Percentiles rank a stretch among this genome's conserved stretches.
These are phyloP conservation scores for Tachina fera DNA, from an alignment of 2,888 invertebrate species.

Conservation along the genomic window DNA sequence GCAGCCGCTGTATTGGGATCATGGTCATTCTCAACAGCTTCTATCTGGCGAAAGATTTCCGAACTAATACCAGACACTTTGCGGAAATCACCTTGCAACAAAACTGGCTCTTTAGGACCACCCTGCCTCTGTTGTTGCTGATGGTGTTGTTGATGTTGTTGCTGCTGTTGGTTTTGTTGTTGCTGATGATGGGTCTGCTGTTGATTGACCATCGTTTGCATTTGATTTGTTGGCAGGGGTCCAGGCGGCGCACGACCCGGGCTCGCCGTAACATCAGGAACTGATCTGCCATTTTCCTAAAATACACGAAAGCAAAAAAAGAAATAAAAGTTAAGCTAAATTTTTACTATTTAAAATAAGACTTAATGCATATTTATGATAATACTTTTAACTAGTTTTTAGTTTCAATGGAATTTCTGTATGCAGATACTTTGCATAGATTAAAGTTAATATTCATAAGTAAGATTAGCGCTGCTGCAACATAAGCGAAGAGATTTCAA, in stretches of 20 bases:
- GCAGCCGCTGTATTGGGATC: constrained; percentile 96
- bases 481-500: constrained; percentile 5
- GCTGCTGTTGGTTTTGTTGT: constrained; percentile 84
- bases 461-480: constrained; percentile 50
- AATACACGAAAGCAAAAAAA: constrained; percentile 70
- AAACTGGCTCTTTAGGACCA: constrained; percentile 86
- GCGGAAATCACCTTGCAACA: constrained; percentile 96
- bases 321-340: neutral
- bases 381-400: constrained; percentile 51
- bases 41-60: constrained; percentile 98
- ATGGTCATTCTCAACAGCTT: constrained; percentile 97
- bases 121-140: constrained; percentile 82
- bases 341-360: neutral
- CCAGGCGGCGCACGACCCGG: constrained; percentile 92
- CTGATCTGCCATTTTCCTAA: constrained; percentile 95
- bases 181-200: constrained; percentile 78
- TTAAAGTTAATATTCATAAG: constrained; percentile 64
- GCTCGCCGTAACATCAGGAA: constrained; percentile 95
- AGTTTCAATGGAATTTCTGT: constrained; percentile 48
- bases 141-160: constrained; percentile 81
- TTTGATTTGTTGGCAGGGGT: constrained; percentile 85
- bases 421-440: constrained; percentile 61
- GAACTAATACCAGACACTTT: constrained; percentile 98
- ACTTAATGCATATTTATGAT: constrained; percentile 47
- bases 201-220: constrained; percentile 83